These are phyloP conservation scores for Phodopus roborovskii DNA, from an alignment of 2,113 vertebrate genomes.

Conservation along the genomic window DNA sequence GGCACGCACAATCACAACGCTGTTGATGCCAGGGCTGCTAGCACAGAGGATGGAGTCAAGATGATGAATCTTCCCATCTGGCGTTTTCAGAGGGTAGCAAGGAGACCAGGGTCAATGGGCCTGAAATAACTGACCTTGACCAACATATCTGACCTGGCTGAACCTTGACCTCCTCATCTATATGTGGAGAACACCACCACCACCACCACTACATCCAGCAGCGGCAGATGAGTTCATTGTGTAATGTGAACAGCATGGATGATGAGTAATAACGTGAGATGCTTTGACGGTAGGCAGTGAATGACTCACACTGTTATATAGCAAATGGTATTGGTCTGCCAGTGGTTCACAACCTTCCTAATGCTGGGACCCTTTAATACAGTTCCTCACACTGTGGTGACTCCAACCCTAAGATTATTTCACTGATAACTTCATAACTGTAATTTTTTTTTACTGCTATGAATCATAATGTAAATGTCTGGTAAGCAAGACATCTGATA, in stretches of 20 bases:
- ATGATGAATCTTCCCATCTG: neutral
- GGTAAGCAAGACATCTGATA: neutral
- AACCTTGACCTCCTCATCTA: neutral
- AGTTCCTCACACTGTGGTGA: neutral
- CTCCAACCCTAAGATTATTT: neutral
- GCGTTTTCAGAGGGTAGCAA: too few species aligned
- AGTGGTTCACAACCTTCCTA: neutral
- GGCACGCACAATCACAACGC: neutral
- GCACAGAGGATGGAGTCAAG: neutral
- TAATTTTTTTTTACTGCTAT: neutral
- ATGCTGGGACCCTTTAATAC: neutral
- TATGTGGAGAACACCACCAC: neutral
- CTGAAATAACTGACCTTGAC: neutral
- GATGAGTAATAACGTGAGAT: neutral
- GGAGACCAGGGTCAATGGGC: neutral
- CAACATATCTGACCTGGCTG: neutral
- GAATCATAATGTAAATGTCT: neutral
- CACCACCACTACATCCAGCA: accelerated
- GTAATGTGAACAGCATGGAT: too few species aligned
- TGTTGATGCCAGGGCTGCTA: neutral
- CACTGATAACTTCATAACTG: neutral
- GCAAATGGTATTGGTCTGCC: neutral
- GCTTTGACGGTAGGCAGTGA: neutral
- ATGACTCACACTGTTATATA: neutral
- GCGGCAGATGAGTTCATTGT: neutral